A percentile compares a stretch with the other conserved stretches of the same genome.
These are phyloP conservation scores for Tetragnatha versicolor DNA, from an alignment of 1,140 invertebrate species.

Conservation along the genomic window DNA sequence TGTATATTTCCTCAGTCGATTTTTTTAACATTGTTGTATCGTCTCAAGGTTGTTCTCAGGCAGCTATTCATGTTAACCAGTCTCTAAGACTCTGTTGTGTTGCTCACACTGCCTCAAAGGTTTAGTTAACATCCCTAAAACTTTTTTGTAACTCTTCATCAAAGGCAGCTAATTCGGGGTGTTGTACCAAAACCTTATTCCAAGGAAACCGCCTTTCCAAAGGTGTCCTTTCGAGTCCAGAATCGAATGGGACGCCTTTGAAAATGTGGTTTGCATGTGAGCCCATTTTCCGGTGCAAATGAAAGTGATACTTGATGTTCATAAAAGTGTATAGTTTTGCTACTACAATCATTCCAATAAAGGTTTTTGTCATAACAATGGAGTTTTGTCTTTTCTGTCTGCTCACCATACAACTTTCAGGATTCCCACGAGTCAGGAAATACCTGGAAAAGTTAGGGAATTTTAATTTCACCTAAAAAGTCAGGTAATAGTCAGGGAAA, in stretches of 20 bases:
- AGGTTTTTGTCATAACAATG: slow-evolving; percentile 15
- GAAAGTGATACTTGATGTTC: slow-evolving; percentile 49
- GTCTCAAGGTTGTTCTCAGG: slow-evolving; percentile 39
- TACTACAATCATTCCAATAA: slow-evolving; percentile 51
- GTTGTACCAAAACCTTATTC: not conserved
- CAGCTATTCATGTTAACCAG: slow-evolving; percentile 47
- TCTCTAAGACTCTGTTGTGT: not conserved
- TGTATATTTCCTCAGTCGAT: slow-evolving; percentile 46
- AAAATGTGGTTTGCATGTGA: slow-evolving; percentile 10
- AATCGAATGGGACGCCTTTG: not conserved
- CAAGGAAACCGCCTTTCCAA: not conserved
- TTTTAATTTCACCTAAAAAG: not conserved
- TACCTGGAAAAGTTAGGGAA: not conserved
- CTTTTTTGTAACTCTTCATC: slow-evolving; percentile 42
- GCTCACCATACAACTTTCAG: not conserved
- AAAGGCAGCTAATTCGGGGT: slow-evolving; percentile 50
- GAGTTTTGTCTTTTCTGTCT: not conserved
- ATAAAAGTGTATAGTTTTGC: slow-evolving; percentile 54
- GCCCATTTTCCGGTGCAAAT: slow-evolving; percentile 48
- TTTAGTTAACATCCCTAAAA: slow-evolving; percentile 1
- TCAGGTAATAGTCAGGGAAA: too few relatives aligned
- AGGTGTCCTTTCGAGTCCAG: not conserved
- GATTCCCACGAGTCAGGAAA: not conserved
- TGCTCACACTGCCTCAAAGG: slow-evolving; percentile 37
- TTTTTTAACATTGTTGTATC: slow-evolving; percentile 27